A percentile compares a stretch with the other conserved stretches of the same genome.
Evolutionary conservation across 1,140 invertebrate species (phyloP).

Genomic region (Mizuhopecten yessoensis): DNA sequence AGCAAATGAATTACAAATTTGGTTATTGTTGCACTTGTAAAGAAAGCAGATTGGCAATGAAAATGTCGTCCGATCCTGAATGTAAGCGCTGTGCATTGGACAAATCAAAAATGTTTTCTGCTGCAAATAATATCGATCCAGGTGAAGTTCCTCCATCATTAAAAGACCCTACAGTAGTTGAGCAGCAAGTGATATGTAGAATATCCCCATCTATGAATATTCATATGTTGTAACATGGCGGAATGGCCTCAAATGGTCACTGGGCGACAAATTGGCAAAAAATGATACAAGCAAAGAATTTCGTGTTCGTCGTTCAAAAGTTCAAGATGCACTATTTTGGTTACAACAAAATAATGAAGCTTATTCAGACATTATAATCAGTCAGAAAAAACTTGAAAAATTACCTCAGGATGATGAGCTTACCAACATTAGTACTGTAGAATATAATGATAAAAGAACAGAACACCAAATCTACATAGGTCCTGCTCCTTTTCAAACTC

Average conservation of each 20-base stretch:
- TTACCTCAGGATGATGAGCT: too few species aligned
- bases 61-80: background rate
- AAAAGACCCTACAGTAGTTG: constrained; percentile 41
- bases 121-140: constrained; percentile 55
- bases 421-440: too few species aligned
- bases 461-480: too few species aligned
- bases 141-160: constrained; percentile 28
- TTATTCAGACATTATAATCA: too few species aligned
- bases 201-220: constrained; percentile 56
- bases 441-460: too few species aligned
- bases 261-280: constrained; percentile 47
- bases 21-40: constrained; percentile 47
- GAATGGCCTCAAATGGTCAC: constrained; percentile 45
- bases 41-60: constrained; percentile 36
- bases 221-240: constrained; percentile 57
- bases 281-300: constrained; percentile 43
- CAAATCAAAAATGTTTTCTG: constrained; percentile 53
- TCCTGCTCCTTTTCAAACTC: too few species aligned
- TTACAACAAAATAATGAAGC: too few species aligned
- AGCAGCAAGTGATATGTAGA: constrained; percentile 58
- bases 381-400: too few species aligned
- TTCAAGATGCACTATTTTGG: too few species aligned
- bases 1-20: constrained; percentile 45
- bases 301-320: background rate
- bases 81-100: constrained; percentile 44